Conservation (phyloP, 2,113 vertebrate species). For the Nestor notabilis region DNA sequence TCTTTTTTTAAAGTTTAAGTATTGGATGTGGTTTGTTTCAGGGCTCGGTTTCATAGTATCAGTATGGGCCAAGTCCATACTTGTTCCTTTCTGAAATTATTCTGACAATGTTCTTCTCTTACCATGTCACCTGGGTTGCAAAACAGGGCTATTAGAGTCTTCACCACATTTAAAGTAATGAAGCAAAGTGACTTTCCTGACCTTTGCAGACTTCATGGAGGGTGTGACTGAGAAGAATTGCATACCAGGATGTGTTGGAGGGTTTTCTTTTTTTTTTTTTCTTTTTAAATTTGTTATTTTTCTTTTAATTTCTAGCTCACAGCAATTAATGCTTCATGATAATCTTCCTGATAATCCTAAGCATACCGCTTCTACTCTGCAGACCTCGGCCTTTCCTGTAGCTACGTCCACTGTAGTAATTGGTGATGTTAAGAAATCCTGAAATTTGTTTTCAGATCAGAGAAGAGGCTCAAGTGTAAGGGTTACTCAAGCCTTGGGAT, state of each 20-base stretch:
- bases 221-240: not conserved
- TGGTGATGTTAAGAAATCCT: not conserved
- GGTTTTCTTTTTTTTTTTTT: not conserved
- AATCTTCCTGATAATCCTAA: not conserved
- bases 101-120: not conserved
- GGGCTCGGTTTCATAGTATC: not conserved
- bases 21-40: not conserved
- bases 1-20: not conserved
- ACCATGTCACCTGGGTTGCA: not conserved
- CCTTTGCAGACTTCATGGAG: not conserved
- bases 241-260: not conserved
- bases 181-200: slow-evolving; percentile 12
- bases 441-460: not conserved
- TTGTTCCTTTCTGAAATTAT: not conserved
- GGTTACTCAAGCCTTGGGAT: not conserved
- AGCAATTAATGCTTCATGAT: not conserved
- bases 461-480: not conserved
- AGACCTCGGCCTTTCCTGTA: not conserved
- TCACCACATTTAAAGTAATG: not conserved
- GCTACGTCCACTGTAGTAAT: not conserved
- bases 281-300: not conserved
- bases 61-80: not conserved
- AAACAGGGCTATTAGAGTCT: not conserved
- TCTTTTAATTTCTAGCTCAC: not conserved
- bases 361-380: not conserved